Evolutionary conservation across 2,888 invertebrate species (phyloP).

Genomic region (Empis livida): DNA sequence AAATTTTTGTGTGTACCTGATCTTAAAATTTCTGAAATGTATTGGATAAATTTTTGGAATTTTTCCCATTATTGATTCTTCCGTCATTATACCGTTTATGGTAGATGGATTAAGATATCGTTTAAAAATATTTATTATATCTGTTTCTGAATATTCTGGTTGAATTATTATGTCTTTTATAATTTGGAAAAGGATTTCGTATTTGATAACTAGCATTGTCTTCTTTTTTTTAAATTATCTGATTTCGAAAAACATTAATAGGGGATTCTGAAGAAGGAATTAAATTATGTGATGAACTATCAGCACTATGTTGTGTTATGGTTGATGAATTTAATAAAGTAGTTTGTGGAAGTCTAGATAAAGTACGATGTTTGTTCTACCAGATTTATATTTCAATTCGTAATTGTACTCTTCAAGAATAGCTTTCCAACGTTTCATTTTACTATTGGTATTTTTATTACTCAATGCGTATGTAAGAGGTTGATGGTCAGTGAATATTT

Average conservation of each 20-base stretch:
- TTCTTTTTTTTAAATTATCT: background rate
- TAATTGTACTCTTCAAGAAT: constrained; percentile 7
- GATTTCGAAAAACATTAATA: background rate
- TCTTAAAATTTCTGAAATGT: constrained; percentile 5
- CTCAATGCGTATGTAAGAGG: constrained; percentile 5
- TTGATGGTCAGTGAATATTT: constrained; percentile 10
- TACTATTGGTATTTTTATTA: constrained; percentile 5
- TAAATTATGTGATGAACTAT: constrained; percentile 8
- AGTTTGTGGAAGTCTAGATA: constrained; percentile 3
- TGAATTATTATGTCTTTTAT: background rate
- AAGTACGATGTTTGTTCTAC: constrained; percentile 6
- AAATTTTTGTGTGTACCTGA: constrained; percentile 5
- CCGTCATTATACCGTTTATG: constrained; percentile 4
- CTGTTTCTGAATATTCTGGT: background rate
- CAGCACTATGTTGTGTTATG: constrained; percentile 6
- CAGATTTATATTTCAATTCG: constrained; percentile 5
- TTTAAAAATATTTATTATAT: background rate
- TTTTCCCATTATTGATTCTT: constrained; percentile 6
- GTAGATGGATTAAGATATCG: background rate
- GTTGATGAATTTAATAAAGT: constrained; percentile 6
- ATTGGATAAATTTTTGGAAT: constrained; percentile 6
- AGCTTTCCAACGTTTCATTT: constrained; percentile 8
- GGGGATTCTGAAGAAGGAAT: constrained; percentile 5
- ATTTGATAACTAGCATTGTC: background rate
- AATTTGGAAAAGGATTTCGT: background rate